Evolutionary conservation across 2,888 invertebrate genomes (phyloP).

Genomic region (Eledona agricola): DNA sequence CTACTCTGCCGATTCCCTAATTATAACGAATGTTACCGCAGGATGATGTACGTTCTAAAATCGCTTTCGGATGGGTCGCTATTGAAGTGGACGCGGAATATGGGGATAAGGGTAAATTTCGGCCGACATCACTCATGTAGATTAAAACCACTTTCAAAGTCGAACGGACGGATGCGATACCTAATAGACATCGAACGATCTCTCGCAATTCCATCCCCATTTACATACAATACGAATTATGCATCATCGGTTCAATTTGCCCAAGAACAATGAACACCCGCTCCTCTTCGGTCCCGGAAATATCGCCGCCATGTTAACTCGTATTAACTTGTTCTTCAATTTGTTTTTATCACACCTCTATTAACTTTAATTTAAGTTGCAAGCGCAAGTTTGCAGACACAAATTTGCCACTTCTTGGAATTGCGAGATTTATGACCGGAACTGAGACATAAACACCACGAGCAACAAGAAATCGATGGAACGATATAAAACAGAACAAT

Average conservation of each 20-base stretch:
- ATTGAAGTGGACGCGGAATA: constrained; percentile 27
- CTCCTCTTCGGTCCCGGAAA: constrained; percentile 16
- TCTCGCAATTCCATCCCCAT: constrained; percentile 33
- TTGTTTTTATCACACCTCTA: background rate
- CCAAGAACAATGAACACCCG: constrained; percentile 34
- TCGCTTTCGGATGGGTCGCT: constrained; percentile 16
- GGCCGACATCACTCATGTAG: constrained; percentile 35
- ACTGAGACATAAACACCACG: background rate
- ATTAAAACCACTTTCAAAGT: constrained; percentile 35
- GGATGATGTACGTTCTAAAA: constrained; percentile 28
- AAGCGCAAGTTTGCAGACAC: too few relatives aligned
- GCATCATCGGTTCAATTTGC: constrained; percentile 41
- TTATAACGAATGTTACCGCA: constrained; percentile 36
- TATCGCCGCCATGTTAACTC: too few relatives aligned
- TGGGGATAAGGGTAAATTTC: constrained; percentile 10
- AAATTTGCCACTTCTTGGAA: background rate
- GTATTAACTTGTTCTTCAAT: too few relatives aligned
- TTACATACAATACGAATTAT: constrained; percentile 44
- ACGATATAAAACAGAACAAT: constrained; percentile 32
- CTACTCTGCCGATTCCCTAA: constrained; percentile 19
- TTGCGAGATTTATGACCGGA: background rate
- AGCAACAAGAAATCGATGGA: constrained; percentile 28
- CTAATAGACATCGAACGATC: constrained; percentile 39
- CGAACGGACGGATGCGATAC: constrained; percentile 11
- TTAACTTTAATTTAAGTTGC: background rate